Conservation (phyloP, 1,140 invertebrate species). For the Scaptodrosophila lebanonensis region DNA sequence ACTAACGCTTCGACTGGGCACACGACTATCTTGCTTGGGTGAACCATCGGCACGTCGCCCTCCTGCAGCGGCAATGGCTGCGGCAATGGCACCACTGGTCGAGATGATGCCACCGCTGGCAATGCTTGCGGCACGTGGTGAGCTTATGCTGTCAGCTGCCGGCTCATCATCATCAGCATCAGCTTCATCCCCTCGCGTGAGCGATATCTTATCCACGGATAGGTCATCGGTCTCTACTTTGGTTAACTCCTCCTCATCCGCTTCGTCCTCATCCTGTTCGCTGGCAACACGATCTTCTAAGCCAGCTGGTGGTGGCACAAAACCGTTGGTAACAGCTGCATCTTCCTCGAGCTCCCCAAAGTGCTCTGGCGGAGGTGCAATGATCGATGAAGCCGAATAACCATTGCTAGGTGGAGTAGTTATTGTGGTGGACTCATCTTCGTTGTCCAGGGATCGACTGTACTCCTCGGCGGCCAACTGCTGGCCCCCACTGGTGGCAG, state of each 20-base stretch:
- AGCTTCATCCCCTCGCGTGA: slow-evolving; percentile 33
- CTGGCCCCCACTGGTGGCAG: slow-evolving; percentile 28
- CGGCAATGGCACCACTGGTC: slow-evolving; percentile 43
- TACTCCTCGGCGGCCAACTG: slow-evolving; percentile 36
- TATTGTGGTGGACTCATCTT: slow-evolving; percentile 73
- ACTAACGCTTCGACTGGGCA: slow-evolving; percentile 47
- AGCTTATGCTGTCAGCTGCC: slow-evolving; percentile 47
- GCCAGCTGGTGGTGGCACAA: slow-evolving; percentile 25
- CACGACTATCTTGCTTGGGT: slow-evolving; percentile 52
- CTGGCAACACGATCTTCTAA: slow-evolving; percentile 13
- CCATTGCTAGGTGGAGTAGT: slow-evolving; percentile 73
- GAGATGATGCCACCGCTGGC: slow-evolving; percentile 49
- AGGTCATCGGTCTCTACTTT: slow-evolving; percentile 59
- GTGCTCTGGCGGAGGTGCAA: slow-evolving; percentile 64
- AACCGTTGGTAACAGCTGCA: too few species aligned
- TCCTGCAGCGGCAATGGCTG: slow-evolving; percentile 5
- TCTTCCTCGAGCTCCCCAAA: slow-evolving; percentile 47
- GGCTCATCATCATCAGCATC: slow-evolving; percentile 27
- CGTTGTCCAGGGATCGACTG: slow-evolving; percentile 59
- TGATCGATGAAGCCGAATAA: slow-evolving; percentile 69
- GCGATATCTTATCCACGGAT: slow-evolving; percentile 57
- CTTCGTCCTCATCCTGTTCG: slow-evolving; percentile 50
- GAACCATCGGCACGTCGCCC: slow-evolving; percentile 12
- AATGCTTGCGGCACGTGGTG: slow-evolving; percentile 54
- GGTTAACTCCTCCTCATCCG: slow-evolving; percentile 52